Conservation (phyloP, 2,797 vertebrate genomes). For the Propithecus perrieri region DNA sequence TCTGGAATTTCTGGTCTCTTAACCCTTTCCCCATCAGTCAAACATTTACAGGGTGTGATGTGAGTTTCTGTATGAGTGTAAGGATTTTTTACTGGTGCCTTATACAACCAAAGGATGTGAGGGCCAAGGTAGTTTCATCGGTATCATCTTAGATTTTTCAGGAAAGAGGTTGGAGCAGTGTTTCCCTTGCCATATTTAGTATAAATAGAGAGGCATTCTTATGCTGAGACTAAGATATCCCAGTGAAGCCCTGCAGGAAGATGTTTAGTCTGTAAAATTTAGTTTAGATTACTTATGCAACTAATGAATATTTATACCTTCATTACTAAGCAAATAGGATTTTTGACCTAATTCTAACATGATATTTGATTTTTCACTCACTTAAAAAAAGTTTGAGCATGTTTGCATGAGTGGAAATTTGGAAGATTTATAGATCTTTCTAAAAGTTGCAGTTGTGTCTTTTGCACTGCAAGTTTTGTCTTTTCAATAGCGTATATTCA, state of each 20-base stretch:
- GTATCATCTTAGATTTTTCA: conserved; percentile 54
- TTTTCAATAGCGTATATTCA: conserved; percentile 54
- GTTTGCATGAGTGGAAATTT: conserved; percentile 72
- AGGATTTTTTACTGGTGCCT: conserved; percentile 17
- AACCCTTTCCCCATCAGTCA: conserved; percentile 20
- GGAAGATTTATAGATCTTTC: conserved; percentile 67
- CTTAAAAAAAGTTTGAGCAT: conserved; percentile 59
- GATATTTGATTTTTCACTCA: conserved; percentile 59
- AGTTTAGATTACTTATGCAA: conserved; percentile 52
- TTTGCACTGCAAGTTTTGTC: conserved; percentile 62
- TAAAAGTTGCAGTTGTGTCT: conserved; percentile 65
- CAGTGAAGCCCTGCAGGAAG: conserved; percentile 12
- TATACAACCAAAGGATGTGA: neutral
- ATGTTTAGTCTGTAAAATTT: conserved; percentile 46
- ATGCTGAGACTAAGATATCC: neutral
- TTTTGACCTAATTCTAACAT: conserved; percentile 64
- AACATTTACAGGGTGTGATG: neutral
- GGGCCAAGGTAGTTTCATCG: neutral
- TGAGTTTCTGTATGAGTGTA: conserved; percentile 15
- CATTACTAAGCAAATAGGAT: conserved; percentile 57
- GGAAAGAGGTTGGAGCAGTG: neutral
- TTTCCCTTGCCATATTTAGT: conserved; percentile 1
- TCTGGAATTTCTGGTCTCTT: conserved; percentile 49
- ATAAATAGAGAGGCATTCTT: neutral
- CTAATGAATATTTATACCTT: conserved; percentile 62